These are phyloP conservation scores for Chaetoderma sp. DNA, from an alignment of 2,888 invertebrate species.

Conservation along the genomic window DNA sequence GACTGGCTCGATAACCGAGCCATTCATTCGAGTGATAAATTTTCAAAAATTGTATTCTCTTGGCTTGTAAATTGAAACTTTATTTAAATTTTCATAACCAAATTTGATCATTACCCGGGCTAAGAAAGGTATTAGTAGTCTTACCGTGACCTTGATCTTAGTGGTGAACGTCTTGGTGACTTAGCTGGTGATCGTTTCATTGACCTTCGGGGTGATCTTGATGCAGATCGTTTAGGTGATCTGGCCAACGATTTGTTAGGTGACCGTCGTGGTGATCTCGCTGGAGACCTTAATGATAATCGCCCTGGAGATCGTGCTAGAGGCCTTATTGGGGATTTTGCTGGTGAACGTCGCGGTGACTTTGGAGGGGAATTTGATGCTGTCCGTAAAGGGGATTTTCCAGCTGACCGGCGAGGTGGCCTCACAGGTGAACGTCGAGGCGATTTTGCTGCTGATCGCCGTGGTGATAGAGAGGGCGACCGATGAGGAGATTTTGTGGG, in stretches of 20 bases:
- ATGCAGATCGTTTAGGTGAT: slow-evolving; percentile 23
- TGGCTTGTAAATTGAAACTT: no score
- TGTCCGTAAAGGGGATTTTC: no score
- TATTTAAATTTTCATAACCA: no score
- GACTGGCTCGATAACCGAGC: no score
- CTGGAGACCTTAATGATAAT: neutral
- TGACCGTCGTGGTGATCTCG: slow-evolving; percentile 10
- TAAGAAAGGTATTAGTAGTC: no score
- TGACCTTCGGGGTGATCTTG: slow-evolving; percentile 29
- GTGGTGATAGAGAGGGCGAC: slow-evolving; percentile 15
- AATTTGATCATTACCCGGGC: no score
- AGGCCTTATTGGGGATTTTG: slow-evolving; percentile 15
- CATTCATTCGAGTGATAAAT: no score
- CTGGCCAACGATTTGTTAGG: no score
- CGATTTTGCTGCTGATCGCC: slow-evolving; percentile 22
- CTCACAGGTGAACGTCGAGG: slow-evolving; percentile 4
- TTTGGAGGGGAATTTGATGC: no score
- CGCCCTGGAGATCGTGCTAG: slow-evolving; percentile 23
- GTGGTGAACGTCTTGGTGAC: neutral
- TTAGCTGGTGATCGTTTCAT: neutral
- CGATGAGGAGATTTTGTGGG: neutral
- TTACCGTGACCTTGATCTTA: slow-evolving; percentile 19
- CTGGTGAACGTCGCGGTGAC: neutral
- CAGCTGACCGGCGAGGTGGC: neutral
- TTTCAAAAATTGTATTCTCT: no score